phyloP scores from a whole-genome alignment of 2,113 vertebrate species.

The Corydoras sp. region DNA sequence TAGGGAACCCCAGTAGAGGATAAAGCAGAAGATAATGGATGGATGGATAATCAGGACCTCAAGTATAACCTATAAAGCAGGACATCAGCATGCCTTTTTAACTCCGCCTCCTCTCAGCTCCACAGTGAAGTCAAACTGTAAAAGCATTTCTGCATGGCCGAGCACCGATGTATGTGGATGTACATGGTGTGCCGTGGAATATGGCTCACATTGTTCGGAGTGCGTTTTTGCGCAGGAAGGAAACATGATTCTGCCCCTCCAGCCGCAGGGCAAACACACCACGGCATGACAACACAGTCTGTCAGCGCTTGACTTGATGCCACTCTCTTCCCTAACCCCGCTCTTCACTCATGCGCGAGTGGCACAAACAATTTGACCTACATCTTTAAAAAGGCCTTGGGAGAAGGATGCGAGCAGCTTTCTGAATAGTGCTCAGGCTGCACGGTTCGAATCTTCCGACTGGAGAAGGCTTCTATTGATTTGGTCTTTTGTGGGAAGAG shows the following conservation, averaged over 20 bases:
- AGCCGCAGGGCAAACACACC: constrained; percentile 18
- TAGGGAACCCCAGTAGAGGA: too few relatives aligned
- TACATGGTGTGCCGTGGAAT: constrained; percentile 18
- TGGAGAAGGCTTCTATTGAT: not conserved
- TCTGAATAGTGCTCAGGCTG: not conserved
- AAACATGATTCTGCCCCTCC: constrained; percentile 18
- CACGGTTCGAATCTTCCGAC: not conserved
- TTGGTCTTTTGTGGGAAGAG: not conserved
- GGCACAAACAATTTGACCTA: constrained; percentile 20
- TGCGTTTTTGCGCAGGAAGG: constrained; percentile 21
- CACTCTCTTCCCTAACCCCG: constrained; percentile 15
- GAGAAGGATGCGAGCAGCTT: not conserved
- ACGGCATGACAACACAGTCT: constrained; percentile 24
- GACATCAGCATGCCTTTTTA: not conserved
- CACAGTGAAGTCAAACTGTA: not conserved
- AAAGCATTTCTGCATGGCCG: constrained; percentile 30
- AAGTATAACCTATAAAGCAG: not conserved
- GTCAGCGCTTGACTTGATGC: constrained; percentile 30
- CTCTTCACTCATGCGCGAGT: constrained; percentile 19
- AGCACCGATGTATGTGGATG: constrained; percentile 1
- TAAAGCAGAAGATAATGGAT: too few relatives aligned
- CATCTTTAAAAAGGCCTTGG: constrained; percentile 5
- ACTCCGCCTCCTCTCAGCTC: not conserved
- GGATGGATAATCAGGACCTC: too few relatives aligned
- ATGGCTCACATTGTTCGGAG: constrained; percentile 33